phyloP scores from a whole-genome alignment of 2,797 vertebrate genomes.

The Paratrypauchen microcephalus region DNA sequence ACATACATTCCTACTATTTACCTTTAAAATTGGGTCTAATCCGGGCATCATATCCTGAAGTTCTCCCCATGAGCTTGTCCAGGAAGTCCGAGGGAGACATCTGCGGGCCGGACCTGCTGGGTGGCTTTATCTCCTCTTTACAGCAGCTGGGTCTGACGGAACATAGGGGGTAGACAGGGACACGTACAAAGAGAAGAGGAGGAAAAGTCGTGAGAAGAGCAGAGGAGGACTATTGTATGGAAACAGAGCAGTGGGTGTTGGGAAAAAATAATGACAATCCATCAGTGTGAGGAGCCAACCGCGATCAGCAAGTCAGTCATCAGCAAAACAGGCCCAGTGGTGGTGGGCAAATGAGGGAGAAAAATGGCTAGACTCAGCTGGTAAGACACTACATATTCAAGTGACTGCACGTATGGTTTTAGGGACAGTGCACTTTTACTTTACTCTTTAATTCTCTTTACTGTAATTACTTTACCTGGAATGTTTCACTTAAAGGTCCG shows the following conservation, averaged over 20 bases:
- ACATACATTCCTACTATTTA: slow-evolving; percentile 48
- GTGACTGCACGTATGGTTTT: background rate
- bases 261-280: slow-evolving; percentile 32
- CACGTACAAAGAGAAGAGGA: slow-evolving; percentile 30
- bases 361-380: slow-evolving; percentile 52
- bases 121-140: slow-evolving; percentile 87
- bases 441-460: background rate
- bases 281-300: slow-evolving; percentile 38
- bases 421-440: slow-evolving; percentile 22
- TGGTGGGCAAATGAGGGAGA: slow-evolving; percentile 51
- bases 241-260: slow-evolving; percentile 25
- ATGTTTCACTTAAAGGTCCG: too few species aligned
- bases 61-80: slow-evolving; percentile 95
- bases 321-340: slow-evolving; percentile 45
- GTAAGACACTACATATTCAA: slow-evolving; percentile 26
- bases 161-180: slow-evolving; percentile 32
- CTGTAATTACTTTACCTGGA: too few species aligned
- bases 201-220: slow-evolving; percentile 37
- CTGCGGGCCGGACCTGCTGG: slow-evolving; percentile 70
- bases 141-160: slow-evolving; percentile 84
- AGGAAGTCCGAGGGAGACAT: slow-evolving; percentile 94
- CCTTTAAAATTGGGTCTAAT: slow-evolving; percentile 98
- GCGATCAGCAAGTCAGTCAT: slow-evolving; percentile 52
- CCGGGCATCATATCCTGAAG: slow-evolving; percentile 91
- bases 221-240: slow-evolving; percentile 19